phyloP scores from a whole-genome alignment of 2,113 vertebrate genomes.

The Arizona elegans region DNA sequence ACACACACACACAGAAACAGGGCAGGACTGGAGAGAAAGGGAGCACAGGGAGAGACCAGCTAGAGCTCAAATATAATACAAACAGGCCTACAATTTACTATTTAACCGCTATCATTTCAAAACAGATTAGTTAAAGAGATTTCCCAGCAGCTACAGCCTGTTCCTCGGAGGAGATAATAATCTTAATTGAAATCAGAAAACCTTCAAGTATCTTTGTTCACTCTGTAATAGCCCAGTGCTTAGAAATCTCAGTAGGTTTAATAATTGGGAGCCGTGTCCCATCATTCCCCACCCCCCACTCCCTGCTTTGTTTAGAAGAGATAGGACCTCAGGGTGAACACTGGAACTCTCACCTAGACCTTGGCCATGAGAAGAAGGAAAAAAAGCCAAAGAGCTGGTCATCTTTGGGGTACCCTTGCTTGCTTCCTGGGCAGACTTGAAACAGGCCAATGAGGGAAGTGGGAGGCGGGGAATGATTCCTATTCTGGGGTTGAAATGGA shows the following conservation, averaged over 20 bases:
- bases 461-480: neutral
- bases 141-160: conserved; percentile 48
- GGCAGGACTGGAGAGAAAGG: neutral
- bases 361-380: neutral
- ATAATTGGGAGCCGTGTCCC: conserved; percentile 24
- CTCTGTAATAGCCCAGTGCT: conserved; percentile 40
- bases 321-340: neutral
- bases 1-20: too few relatives aligned
- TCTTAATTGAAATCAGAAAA: conserved; percentile 73
- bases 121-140: conserved; percentile 50
- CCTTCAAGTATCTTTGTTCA: conserved; percentile 59
- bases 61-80: neutral
- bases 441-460: neutral
- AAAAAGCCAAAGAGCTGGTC: neutral
- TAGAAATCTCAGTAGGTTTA: conserved; percentile 41
- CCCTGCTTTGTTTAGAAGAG: neutral
- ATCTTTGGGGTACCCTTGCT: neutral
- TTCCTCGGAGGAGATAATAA: conserved; percentile 64
- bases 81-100: conserved; percentile 31
- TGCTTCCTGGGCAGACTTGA: neutral
- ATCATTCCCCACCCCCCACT: neutral
- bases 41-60: neutral
- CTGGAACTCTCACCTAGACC: too few relatives aligned
- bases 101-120: conserved; percentile 47
- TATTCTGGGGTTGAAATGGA: conserved; percentile 3